phyloP scores from a whole-genome alignment of 2,797 vertebrate species.

The Pelobates cultripes region DNA sequence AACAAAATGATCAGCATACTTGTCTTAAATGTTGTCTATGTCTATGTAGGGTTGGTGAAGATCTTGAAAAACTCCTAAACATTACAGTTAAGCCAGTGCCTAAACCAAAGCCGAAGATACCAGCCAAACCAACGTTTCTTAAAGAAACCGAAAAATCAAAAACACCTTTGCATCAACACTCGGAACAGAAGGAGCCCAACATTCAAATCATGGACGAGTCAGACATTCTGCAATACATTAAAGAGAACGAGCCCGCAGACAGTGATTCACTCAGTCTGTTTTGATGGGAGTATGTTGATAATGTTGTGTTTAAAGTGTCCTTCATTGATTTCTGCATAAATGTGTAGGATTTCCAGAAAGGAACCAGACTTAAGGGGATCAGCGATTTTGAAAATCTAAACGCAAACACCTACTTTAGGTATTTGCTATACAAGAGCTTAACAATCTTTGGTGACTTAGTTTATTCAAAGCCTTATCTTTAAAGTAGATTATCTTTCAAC shows the following conservation, averaged over 20 bases:
- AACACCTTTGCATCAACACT: neutral
- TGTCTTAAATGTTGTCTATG: no score
- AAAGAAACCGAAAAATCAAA: constrained; percentile 62
- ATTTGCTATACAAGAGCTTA: neutral
- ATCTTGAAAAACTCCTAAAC: constrained; percentile 78
- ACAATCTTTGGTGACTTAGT: neutral
- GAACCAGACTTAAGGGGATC: neutral
- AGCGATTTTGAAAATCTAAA: neutral
- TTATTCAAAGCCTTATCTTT: neutral
- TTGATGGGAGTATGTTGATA: constrained; percentile 52
- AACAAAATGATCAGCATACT: no score
- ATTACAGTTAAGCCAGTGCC: constrained; percentile 63
- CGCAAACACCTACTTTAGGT: neutral
- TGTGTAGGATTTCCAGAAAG: neutral
- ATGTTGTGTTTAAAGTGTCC: constrained; percentile 32
- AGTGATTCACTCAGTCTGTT: constrained; percentile 75
- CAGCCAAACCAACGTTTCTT: constrained; percentile 70
- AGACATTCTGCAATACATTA: constrained; percentile 83
- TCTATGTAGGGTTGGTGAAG: constrained; percentile 75
- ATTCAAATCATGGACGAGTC: constrained; percentile 76
- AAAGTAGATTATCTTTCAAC: no score
- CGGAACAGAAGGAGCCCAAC: constrained; percentile 58
- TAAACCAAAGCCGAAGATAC: constrained; percentile 60
- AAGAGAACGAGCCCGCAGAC: constrained; percentile 71
- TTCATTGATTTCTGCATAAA: constrained; percentile 19